Evolutionary conservation across 1,140 invertebrate genomes (phyloP).

Genomic region (Penaeus vannamei): DNA sequence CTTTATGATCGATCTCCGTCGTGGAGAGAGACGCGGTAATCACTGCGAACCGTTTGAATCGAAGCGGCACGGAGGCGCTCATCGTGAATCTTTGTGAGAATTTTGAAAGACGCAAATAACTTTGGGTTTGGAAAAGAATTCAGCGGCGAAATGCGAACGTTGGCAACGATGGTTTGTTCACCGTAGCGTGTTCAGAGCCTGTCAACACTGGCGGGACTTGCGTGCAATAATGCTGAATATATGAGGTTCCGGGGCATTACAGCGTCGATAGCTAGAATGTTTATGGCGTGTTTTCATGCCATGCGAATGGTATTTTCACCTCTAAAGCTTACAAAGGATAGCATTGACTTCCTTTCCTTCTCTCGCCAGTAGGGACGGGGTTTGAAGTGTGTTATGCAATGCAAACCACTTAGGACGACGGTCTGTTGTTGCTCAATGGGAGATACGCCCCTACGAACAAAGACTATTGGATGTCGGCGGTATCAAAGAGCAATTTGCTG

Average conservation of each 20-base stretch:
- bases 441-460: background rate
- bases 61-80: no score
- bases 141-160: background rate
- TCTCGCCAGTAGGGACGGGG: slow-evolving; percentile 4
- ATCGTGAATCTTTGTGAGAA: no score
- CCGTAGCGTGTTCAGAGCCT: slow-evolving; percentile 50
- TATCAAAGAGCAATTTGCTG: slow-evolving; percentile 29
- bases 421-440: background rate
- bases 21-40: no score
- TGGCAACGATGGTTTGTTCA: slow-evolving; percentile 50
- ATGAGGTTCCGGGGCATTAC: slow-evolving; percentile 45
- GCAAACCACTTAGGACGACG: slow-evolving; percentile 1
- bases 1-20: no score
- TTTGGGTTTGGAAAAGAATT: no score
- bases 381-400: slow-evolving; percentile 5
- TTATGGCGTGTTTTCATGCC: background rate
- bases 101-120: no score
- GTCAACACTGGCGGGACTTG: slow-evolving; percentile 55
- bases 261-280: background rate
- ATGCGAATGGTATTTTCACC: background rate
- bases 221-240: slow-evolving; percentile 60
- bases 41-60: no score
- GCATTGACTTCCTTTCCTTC: slow-evolving; percentile 29
- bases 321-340: background rate
- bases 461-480: background rate